These are phyloP conservation scores for Platycheirus rosarum DNA, from an alignment of 2,888 invertebrate species.

Conservation along the genomic window DNA sequence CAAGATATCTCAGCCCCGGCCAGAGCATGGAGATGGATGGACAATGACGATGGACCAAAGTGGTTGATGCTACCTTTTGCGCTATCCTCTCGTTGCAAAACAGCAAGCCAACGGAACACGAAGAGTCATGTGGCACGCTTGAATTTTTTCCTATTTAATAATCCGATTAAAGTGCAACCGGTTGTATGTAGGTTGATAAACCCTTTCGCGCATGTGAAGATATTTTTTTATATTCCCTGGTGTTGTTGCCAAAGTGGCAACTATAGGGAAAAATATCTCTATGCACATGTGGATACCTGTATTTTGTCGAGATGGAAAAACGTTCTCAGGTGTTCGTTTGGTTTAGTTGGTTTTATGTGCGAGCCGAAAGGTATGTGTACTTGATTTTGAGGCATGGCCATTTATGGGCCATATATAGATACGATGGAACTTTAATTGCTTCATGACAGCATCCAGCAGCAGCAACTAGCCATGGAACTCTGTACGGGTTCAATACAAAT, in stretches of 20 bases:
- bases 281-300: background rate
- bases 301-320: conserved; percentile 10
- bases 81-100: conserved; percentile 20
- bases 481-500: conserved; percentile 47
- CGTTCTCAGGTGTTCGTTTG: conserved; percentile 63
- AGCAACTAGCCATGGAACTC: conserved; percentile 2
- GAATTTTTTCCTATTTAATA: conserved; percentile 65
- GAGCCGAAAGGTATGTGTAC: conserved; percentile 52
- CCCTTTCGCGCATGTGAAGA: conserved; percentile 72
- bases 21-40: conserved; percentile 57
- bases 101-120: conserved; percentile 67
- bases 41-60: conserved; percentile 70
- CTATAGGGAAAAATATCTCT: conserved; percentile 63
- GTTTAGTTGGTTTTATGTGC: conserved; percentile 14
- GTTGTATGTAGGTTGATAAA: conserved; percentile 74
- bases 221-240: conserved; percentile 45
- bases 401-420: conserved; percentile 55
- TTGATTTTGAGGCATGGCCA: conserved; percentile 61
- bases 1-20: conserved; percentile 55
- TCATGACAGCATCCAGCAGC: conserved; percentile 12
- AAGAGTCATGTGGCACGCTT: conserved; percentile 73
- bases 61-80: conserved; percentile 40
- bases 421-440: conserved; percentile 73
- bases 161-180: conserved; percentile 74
- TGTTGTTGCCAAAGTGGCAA: conserved; percentile 46